Evolutionary conservation across 2,888 invertebrate species (phyloP).

Genomic region (Formica aserva): DNA sequence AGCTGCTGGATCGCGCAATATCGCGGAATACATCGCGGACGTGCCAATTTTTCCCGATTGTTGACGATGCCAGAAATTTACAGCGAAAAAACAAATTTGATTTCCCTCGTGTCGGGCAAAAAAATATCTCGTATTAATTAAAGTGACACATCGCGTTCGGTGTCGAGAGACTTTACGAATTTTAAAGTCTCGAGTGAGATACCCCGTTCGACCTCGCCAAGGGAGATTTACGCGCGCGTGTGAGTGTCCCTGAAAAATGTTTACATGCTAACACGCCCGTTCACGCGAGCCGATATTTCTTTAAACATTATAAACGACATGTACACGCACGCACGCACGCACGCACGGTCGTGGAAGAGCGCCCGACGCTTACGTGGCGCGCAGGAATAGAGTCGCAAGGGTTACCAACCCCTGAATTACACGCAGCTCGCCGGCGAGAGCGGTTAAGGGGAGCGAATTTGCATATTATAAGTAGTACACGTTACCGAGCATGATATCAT

Average conservation of each 20-base stretch:
- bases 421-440: slow-evolving; percentile 71
- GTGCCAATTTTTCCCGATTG: slow-evolving; percentile 54
- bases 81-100: slow-evolving; percentile 33
- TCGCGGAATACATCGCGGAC: slow-evolving; percentile 54
- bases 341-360: slow-evolving; percentile 43
- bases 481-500: slow-evolving; percentile 83
- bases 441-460: slow-evolving; percentile 80
- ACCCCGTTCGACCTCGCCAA: not conserved
- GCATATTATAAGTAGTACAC: slow-evolving; percentile 86
- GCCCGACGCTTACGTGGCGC: slow-evolving; percentile 72
- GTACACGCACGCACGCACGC: slow-evolving; percentile 58
- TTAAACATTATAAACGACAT: slow-evolving; percentile 73
- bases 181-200: slow-evolving; percentile 10
- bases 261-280: slow-evolving; percentile 27
- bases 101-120: slow-evolving; percentile 19
- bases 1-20: slow-evolving; percentile 52
- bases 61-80: slow-evolving; percentile 51
- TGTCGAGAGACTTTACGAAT: slow-evolving; percentile 25
- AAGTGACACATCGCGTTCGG: slow-evolving; percentile 25
- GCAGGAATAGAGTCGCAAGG: slow-evolving; percentile 80
- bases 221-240: slow-evolving; percentile 5
- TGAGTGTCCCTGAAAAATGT: slow-evolving; percentile 42
- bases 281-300: slow-evolving; percentile 75
- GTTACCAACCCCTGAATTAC: slow-evolving; percentile 82
- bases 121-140: slow-evolving; percentile 45